Conservation (phyloP, 2,113 vertebrate genomes). For the Sceloporus undulatus region DNA sequence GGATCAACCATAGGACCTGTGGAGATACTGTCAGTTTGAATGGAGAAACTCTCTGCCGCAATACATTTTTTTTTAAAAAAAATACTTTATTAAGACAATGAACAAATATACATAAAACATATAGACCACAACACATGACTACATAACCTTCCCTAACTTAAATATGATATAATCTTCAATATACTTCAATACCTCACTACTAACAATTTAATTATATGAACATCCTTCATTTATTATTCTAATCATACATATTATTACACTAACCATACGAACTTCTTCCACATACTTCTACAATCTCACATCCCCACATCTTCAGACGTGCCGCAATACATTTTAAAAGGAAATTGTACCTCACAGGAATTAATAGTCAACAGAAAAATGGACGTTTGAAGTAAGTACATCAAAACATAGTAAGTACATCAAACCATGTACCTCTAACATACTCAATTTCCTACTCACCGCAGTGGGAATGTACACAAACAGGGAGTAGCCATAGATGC, state of each 20-base stretch:
- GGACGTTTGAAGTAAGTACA: background rate
- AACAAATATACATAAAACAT: too few relatives aligned
- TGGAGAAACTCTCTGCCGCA: background rate
- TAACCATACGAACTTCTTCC: too few relatives aligned
- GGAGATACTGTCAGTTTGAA: background rate
- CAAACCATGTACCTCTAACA: too few relatives aligned
- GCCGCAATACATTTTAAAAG: background rate
- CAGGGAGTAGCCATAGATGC: conserved; percentile 89
- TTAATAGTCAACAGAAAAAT: background rate
- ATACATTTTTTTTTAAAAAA: background rate
- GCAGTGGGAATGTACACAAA: conserved; percentile 88
- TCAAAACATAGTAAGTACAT: background rate
- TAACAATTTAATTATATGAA: too few relatives aligned
- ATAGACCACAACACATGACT: too few relatives aligned
- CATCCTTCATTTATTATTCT: too few relatives aligned
- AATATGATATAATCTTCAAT: too few relatives aligned
- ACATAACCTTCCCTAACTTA: too few relatives aligned
- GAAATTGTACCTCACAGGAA: background rate
- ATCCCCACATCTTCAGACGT: too few relatives aligned
- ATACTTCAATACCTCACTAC: too few relatives aligned
- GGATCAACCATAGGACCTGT: conserved; percentile 87
- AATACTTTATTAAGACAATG: background rate
- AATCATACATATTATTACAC: too few relatives aligned
- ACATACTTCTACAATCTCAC: too few relatives aligned
- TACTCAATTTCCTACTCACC: conserved; percentile 75